Evolutionary conservation across 2,797 vertebrate genomes (phyloP).

Genomic region (Hoplostethus atlanticus): DNA sequence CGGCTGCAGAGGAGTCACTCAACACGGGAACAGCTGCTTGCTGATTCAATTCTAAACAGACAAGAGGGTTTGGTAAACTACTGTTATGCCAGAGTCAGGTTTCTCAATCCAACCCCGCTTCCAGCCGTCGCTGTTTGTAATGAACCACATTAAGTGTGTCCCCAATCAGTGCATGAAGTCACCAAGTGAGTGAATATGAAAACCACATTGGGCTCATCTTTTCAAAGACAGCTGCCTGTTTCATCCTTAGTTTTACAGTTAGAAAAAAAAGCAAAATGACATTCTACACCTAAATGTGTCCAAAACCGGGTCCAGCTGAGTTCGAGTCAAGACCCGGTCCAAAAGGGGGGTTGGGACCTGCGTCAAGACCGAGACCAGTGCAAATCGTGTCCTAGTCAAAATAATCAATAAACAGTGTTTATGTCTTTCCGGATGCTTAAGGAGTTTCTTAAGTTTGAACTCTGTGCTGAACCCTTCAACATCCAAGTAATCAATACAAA

Average conservation of each 20-base stretch:
- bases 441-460: too few species aligned
- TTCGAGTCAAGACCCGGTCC: too few species aligned
- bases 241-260: slow-evolving; percentile 70
- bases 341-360: too few species aligned
- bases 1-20: slow-evolving; percentile 56
- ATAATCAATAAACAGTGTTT: too few species aligned
- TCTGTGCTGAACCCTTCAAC: too few species aligned
- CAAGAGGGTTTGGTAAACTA: slow-evolving; percentile 65
- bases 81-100: slow-evolving; percentile 58
- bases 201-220: slow-evolving; percentile 87
- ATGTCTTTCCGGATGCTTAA: too few species aligned
- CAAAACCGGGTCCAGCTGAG: too few species aligned
- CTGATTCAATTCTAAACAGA: slow-evolving; percentile 66
- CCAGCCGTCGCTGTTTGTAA: slow-evolving; percentile 71
- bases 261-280: slow-evolving; percentile 69
- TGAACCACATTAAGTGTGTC: slow-evolving; percentile 80
- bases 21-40: slow-evolving; percentile 71
- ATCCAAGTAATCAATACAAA: too few species aligned
- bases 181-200: slow-evolving; percentile 83
- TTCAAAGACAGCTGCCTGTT: slow-evolving; percentile 79
- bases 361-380: too few species aligned
- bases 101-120: slow-evolving; percentile 58
- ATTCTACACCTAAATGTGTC: neutral
- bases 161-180: slow-evolving; percentile 84
- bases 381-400: too few species aligned